A percentile compares a stretch with the other conserved stretches of the same genome.
Conservation (phyloP, 1,140 invertebrate genomes). For the Bombus difficillimus region DNA sequence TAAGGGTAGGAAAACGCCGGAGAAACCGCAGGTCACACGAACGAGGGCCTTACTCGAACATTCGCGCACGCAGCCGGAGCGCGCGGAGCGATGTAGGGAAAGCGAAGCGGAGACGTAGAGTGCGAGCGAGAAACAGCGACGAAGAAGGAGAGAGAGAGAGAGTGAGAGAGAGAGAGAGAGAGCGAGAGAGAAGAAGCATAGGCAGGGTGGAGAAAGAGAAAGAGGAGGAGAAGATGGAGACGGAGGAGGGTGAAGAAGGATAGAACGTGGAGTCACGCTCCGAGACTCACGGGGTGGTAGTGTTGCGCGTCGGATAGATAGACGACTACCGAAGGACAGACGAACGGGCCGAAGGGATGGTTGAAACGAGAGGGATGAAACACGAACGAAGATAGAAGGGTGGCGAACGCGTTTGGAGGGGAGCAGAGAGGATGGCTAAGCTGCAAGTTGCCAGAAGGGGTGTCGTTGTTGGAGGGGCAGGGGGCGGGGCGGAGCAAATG, state of each 20-base stretch:
- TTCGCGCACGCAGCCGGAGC: slow-evolving; percentile 44
- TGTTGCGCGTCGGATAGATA: slow-evolving; percentile 58
- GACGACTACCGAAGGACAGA: slow-evolving; percentile 44
- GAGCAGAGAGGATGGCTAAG: slow-evolving; percentile 59
- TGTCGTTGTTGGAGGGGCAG: slow-evolving; percentile 63
- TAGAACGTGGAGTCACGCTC: slow-evolving; percentile 58
- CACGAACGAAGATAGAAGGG: slow-evolving; percentile 47
- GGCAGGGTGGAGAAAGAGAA: not conserved
- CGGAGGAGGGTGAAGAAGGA: slow-evolving; percentile 30
- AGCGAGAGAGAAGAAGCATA: not conserved
- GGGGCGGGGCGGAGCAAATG: slow-evolving; percentile 70
- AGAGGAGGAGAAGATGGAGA: slow-evolving; percentile 46
- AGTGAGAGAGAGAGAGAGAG: not conserved
- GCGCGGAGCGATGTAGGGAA: slow-evolving; percentile 29
- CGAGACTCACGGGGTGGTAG: slow-evolving; percentile 62
- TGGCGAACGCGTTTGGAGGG: slow-evolving; percentile 3
- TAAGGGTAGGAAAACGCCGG: slow-evolving; percentile 74
- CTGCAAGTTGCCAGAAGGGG: slow-evolving; percentile 67
- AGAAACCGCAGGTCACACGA: slow-evolving; percentile 76
- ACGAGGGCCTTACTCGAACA: slow-evolving; percentile 54
- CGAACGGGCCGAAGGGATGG: slow-evolving; percentile 29
- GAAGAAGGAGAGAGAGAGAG: not conserved
- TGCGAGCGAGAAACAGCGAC: not conserved
- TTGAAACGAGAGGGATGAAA: slow-evolving; percentile 46
- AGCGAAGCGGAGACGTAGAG: slow-evolving; percentile 11